phyloP scores from a whole-genome alignment of 2,113 vertebrate species.

The Gadus chalcogrammus region DNA sequence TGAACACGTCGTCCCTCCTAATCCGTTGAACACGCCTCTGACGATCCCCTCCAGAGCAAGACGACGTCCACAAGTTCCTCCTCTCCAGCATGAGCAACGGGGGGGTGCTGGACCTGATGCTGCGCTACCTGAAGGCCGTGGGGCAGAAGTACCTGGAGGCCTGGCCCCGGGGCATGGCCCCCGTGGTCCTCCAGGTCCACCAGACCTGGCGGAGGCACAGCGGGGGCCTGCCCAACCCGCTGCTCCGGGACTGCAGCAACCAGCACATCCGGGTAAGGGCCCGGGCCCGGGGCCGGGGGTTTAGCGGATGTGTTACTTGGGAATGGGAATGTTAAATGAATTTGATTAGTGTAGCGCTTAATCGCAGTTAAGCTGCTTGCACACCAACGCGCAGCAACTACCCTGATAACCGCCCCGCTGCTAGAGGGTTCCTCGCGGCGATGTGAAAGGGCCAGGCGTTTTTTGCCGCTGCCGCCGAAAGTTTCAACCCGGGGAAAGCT shows the following conservation, averaged over 20 bases:
- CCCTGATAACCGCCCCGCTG: too few relatives aligned
- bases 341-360: background rate
- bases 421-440: too few relatives aligned
- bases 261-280: constrained; percentile 83
- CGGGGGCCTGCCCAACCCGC: constrained; percentile 87
- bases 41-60: constrained; percentile 75
- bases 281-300: too few relatives aligned
- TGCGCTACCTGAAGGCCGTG: constrained; percentile 89
- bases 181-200: constrained; percentile 85
- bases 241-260: constrained; percentile 87
- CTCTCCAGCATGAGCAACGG: constrained; percentile 86
- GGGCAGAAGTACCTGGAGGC: constrained; percentile 84
- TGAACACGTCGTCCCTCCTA: too few relatives aligned
- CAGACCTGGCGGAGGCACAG: constrained; percentile 91
- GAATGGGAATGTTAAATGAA: too few relatives aligned
- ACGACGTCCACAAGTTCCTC: constrained; percentile 88
- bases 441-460: too few relatives aligned
- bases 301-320: too few relatives aligned
- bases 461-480: too few relatives aligned
- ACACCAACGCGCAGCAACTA: too few relatives aligned
- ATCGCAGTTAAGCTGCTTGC: background rate
- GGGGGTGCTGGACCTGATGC: constrained; percentile 90
- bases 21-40: too few relatives aligned
- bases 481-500: too few relatives aligned
- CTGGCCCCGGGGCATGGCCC: constrained; percentile 85